These are phyloP conservation scores for Psittacula cyanocephala DNA, from an alignment of 2,113 vertebrate species.

Conservation along the genomic window DNA sequence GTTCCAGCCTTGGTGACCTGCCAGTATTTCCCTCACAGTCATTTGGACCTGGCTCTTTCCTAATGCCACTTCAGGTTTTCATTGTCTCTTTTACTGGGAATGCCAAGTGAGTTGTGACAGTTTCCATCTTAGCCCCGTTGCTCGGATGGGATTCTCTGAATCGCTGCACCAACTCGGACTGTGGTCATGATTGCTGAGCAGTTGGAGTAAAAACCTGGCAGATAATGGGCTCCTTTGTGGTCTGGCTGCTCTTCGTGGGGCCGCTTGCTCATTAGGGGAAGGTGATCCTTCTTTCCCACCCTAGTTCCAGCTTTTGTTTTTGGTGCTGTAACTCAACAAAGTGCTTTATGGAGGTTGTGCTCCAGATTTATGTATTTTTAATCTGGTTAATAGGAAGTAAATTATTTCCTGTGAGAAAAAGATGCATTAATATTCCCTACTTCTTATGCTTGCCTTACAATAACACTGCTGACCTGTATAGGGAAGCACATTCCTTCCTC, in stretches of 20 bases:
- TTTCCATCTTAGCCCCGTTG: not conserved
- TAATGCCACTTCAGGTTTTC: not conserved
- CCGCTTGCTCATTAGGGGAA: not conserved
- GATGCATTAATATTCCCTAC: not conserved
- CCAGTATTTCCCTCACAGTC: not conserved
- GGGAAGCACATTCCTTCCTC: not conserved
- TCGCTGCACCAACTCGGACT: rapidly evolving
- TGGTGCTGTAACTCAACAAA: not conserved
- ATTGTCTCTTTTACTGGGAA: rapidly evolving
- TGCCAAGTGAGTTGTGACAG: rapidly evolving
- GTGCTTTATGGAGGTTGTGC: not conserved
- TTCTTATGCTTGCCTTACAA: not conserved
- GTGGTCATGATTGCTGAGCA: rapidly evolving
- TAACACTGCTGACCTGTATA: rapidly evolving
- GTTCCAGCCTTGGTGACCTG: not conserved
- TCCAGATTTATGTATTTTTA: not conserved
- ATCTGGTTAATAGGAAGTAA: not conserved
- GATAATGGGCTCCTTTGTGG: not conserved
- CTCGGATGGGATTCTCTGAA: not conserved
- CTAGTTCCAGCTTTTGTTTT: not conserved
- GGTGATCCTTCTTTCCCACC: not conserved
- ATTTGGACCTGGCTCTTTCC: not conserved
- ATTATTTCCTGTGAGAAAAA: rapidly evolving
- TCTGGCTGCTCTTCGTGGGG: not conserved
- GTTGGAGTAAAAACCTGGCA: not conserved